phyloP scores from a whole-genome alignment of 2,797 vertebrate genomes.

The Coreius guichenoti region DNA sequence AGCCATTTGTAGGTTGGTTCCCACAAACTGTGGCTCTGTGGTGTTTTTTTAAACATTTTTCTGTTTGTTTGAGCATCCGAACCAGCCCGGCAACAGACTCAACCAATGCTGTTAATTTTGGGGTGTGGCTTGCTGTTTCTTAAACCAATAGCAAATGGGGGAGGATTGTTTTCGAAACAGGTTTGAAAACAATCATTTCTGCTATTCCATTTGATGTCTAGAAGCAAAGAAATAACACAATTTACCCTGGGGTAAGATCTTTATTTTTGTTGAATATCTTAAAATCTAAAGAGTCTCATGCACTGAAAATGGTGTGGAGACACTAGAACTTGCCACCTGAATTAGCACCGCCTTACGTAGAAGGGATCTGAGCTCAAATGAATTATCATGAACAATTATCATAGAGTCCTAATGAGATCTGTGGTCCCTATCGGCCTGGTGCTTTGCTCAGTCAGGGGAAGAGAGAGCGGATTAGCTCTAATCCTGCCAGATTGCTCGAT shows the following conservation, averaged over 20 bases:
- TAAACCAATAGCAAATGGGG: background rate
- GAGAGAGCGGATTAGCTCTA: constrained; percentile 57
- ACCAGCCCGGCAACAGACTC: background rate
- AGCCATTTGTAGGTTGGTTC: background rate
- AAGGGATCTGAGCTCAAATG: constrained; percentile 52
- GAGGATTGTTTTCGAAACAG: background rate
- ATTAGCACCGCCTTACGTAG: constrained; percentile 21
- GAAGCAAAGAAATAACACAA: background rate
- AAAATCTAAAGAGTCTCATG: constrained; percentile 38
- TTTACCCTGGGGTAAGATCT: background rate
- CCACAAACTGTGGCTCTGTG: background rate
- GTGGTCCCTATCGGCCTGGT: constrained; percentile 53
- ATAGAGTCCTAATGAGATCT: constrained; percentile 59
- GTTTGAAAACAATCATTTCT: background rate
- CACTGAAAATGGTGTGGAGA: constrained; percentile 25
- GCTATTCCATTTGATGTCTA: background rate
- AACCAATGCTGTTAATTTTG: background rate
- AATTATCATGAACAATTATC: constrained; percentile 62
- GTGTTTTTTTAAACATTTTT: background rate
- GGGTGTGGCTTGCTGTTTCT: background rate
- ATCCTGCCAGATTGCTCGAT: constrained; percentile 77
- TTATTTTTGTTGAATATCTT: background rate
- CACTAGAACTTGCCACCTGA: constrained; percentile 35
- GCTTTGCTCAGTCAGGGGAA: constrained; percentile 51
- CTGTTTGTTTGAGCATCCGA: background rate